phyloP scores from a whole-genome alignment of 1,140 invertebrate species.

The Micrasema longulum region DNA sequence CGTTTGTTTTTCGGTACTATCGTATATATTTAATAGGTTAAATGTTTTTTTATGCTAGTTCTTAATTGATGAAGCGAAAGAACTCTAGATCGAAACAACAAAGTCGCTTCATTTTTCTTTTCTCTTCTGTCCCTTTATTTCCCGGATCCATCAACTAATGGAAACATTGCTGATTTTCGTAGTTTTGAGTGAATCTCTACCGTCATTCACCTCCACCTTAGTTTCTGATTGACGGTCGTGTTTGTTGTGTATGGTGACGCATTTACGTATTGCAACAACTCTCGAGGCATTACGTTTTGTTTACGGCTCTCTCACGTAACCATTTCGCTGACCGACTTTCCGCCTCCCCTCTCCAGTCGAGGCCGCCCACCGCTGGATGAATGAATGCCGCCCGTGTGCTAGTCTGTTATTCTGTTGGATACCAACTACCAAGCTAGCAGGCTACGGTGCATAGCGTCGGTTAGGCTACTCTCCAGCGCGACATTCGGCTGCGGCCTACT shows the following conservation, averaged over 20 bases:
- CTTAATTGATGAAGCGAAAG: too few relatives aligned
- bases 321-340: constrained; percentile 54
- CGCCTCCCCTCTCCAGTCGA: constrained; percentile 50
- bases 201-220: too few relatives aligned
- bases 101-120: too few relatives aligned
- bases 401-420: not conserved
- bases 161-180: too few relatives aligned
- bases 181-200: too few relatives aligned
- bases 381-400: constrained; percentile 32
- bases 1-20: too few relatives aligned
- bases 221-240: not conserved
- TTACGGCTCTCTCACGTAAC: constrained; percentile 51
- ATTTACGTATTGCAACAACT: constrained; percentile 35
- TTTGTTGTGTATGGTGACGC: constrained; percentile 29
- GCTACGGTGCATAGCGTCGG: not conserved
- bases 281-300: constrained; percentile 39
- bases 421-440: not conserved
- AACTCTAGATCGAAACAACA: too few relatives aligned
- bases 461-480: not conserved
- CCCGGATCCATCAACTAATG: too few relatives aligned
- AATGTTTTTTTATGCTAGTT: too few relatives aligned
- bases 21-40: too few relatives aligned
- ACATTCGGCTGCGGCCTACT: constrained; percentile 38
- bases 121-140: too few relatives aligned
- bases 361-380: constrained; percentile 36